A percentile compares a stretch with the other conserved stretches of the same genome.
phyloP scores from a whole-genome alignment of 1,140 invertebrate species.

The Pemphigus obesinymphae region DNA sequence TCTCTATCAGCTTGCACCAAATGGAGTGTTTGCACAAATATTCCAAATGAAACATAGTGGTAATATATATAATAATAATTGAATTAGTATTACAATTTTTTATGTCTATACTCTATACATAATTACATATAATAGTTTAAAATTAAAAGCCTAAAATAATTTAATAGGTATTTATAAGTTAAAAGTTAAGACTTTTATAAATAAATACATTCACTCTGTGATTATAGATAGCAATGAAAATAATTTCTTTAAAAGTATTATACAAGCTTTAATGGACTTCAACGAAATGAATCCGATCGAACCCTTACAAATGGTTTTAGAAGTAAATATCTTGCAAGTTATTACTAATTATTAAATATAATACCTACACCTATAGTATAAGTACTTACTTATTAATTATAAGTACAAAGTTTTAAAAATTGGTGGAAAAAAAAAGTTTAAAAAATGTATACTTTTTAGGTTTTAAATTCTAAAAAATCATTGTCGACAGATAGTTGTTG shows the following conservation, averaged over 20 bases:
- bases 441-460: constrained; percentile 51
- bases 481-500: constrained; percentile 70
- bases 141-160: no score
- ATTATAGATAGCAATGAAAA: constrained; percentile 61
- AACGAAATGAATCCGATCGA: constrained; percentile 92
- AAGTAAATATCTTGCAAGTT: constrained; percentile 60
- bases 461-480: constrained; percentile 82
- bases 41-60: constrained; percentile 84
- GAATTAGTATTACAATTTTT: no score
- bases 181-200: no score
- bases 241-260: constrained; percentile 89
- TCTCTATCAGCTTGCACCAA: constrained; percentile 90
- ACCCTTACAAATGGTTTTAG: constrained; percentile 83
- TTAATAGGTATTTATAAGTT: no score
- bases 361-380: no score
- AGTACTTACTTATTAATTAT: no score
- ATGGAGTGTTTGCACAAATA: constrained; percentile 93
- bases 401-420: no score
- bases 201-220: constrained; percentile 36
- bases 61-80: constrained; percentile 49
- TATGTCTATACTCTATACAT: no score
- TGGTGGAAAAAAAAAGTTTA: no score
- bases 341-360: no score
- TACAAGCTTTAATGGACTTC: constrained; percentile 91
- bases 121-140: no score